Conservation (phyloP, 2,113 vertebrate species). For the Lycaon pictus region DNA sequence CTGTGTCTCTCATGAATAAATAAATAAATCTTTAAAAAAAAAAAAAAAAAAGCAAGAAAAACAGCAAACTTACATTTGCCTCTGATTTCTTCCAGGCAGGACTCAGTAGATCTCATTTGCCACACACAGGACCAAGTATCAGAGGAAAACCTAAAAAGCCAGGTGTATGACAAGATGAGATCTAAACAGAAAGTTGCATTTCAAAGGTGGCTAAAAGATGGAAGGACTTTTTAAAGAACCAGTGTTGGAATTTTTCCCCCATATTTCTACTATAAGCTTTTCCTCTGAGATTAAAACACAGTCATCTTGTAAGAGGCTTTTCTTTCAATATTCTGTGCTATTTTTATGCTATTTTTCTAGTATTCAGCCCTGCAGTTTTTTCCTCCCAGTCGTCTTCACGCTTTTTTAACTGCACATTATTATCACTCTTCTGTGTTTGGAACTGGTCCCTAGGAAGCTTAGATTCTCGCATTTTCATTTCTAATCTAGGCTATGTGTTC, state of each 20-base stretch:
- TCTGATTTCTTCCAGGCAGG: neutral
- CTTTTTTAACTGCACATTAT: neutral
- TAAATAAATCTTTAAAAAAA: no score
- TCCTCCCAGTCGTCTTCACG: neutral
- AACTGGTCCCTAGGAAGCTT: constrained; percentile 27
- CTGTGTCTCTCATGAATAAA: no score
- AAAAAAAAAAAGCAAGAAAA: no score
- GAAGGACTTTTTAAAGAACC: constrained; percentile 54
- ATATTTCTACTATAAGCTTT: constrained; percentile 47
- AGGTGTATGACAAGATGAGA: neutral
- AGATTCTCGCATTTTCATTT: constrained; percentile 64
- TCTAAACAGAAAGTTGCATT: constrained; percentile 43
- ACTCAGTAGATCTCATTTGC: neutral
- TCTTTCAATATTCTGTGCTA: constrained; percentile 72
- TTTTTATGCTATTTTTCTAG: constrained; percentile 78
- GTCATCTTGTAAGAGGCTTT: constrained; percentile 42
- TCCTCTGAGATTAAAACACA: constrained; percentile 65
- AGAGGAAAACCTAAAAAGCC: neutral
- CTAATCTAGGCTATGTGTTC: neutral
- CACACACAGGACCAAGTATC: neutral
- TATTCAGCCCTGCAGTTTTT: constrained; percentile 55
- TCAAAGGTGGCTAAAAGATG: constrained; percentile 14
- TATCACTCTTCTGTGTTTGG: constrained; percentile 55
- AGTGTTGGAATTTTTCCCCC: neutral
- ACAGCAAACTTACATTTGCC: neutral